Evolutionary conservation across 2,797 vertebrate species (phyloP).

Genomic region (Rachycentron canadum): DNA sequence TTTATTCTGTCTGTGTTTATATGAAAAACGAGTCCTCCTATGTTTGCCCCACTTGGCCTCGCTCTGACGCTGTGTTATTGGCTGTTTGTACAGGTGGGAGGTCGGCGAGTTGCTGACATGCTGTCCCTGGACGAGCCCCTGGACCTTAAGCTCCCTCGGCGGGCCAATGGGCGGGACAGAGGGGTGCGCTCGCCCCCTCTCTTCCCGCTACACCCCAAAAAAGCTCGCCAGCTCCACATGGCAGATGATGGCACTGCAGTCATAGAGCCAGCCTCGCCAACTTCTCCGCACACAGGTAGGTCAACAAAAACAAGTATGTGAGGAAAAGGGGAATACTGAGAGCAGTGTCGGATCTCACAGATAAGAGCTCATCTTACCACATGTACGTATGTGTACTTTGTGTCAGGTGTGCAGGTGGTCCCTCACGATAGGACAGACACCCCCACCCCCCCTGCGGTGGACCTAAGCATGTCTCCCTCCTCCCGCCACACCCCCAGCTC

Average conservation of each 20-base stretch:
- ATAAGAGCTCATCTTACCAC: conserved; percentile 26
- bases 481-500: conserved; percentile 87
- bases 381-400: conserved; percentile 47
- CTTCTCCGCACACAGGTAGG: conserved; percentile 85
- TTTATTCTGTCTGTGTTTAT: conserved; percentile 4
- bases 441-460: conserved; percentile 89
- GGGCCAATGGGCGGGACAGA: conserved; percentile 84
- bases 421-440: conserved; percentile 87
- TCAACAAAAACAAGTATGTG: neutral
- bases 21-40: conserved; percentile 14
- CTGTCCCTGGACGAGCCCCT: conserved; percentile 96
- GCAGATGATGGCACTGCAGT: conserved; percentile 86
- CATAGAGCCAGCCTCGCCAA: conserved; percentile 84
- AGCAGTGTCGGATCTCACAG: neutral
- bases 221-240: conserved; percentile 85
- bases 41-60: neutral
- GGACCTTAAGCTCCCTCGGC: conserved; percentile 94
- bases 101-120: conserved; percentile 83
- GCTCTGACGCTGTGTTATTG: conserved; percentile 43
- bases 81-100: conserved; percentile 75
- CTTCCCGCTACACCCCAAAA: conserved; percentile 74
- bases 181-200: conserved; percentile 72
- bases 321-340: neutral
- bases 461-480: conserved; percentile 93
- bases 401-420: conserved; percentile 86